Evolutionary conservation across 2,797 vertebrate species (phyloP), one percentile per base, ranked within the genome.

Genomic region (Salmo trutta): DNA sequence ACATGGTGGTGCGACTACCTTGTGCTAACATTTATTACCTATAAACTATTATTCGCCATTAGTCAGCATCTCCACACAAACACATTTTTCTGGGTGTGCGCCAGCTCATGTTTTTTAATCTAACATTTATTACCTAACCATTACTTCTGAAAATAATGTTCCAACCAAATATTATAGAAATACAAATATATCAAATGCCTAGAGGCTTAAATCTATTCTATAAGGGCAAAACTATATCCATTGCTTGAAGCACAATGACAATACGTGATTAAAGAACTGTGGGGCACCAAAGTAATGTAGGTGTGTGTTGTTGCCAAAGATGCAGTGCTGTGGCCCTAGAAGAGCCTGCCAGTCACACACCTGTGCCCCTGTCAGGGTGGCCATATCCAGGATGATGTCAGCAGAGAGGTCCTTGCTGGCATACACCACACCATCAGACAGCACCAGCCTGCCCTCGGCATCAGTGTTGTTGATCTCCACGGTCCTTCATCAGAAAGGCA

Each of bases 381-480:
- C 98, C 95, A 99, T 97, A 78, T 99, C 98, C 82, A 99, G 93
- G 80, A 99, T 97, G 77, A 99, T 99, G 82, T 99, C 98, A 0
- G 98, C 97, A 0, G 95, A 93, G 66, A 99, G 95, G 92, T 99
- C 98, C 84, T 97, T 99, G 89, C 93, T 96, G 21, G 98, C 97
- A 0, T 98, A 99, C 36, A 96, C 95, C 17, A 99, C 98, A 0
- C 98, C 98, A 12, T 99, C 98, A 0, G 98, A 97, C 85, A 99
- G 93, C 78, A 99, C 97, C 93, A 99, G 92, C 73, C 98, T 91
- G 77, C 98, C 98, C 87, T 99, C 98, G 0, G 98, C 98, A 79
- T 99, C 98, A 0, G 98, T 99, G 91, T 99, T 99, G 90, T 99
- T 99, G 86, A 99, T 98, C 88, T 99, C 98, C 90, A 99, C 98